Evolutionary conservation across 2,888 invertebrate genomes (phyloP).

Genomic region (Drosophila cognata): DNA sequence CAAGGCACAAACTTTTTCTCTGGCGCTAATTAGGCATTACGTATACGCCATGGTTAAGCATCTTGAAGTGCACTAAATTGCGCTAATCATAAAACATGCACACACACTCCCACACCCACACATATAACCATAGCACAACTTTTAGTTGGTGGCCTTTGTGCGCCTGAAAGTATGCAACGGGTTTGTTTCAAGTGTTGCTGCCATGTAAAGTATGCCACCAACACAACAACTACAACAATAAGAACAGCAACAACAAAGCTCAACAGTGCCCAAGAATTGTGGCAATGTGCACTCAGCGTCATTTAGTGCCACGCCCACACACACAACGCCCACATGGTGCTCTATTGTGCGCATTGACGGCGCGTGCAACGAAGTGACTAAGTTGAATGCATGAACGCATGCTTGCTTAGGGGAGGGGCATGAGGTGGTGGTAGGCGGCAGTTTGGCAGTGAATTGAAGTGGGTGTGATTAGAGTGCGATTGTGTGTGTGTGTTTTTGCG

Average conservation of each 20-base stretch:
- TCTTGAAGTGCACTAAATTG: conserved; percentile 72
- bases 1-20: conserved; percentile 62
- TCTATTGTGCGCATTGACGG: conserved; percentile 56
- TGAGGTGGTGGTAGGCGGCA: conserved; percentile 11
- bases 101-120: conserved; percentile 6
- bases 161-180: conserved; percentile 49
- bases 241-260: conserved; percentile 32
- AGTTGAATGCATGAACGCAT: conserved; percentile 44
- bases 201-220: conserved; percentile 75
- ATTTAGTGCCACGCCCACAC: conserved; percentile 62
- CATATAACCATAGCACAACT: conserved; percentile 14
- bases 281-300: conserved; percentile 74
- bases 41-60: conserved; percentile 53
- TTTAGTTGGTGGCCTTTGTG: conserved; percentile 52
- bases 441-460: conserved; percentile 43
- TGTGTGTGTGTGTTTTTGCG: conserved; percentile 10
- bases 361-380: conserved; percentile 62
- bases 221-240: conserved; percentile 25
- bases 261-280: conserved; percentile 59
- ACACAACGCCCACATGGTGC: conserved; percentile 46
- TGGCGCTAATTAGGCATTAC: conserved; percentile 74
- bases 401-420: not conserved
- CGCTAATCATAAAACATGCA: conserved; percentile 65
- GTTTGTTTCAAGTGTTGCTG: conserved; percentile 69
- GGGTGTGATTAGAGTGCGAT: conserved; percentile 58